Conservation (phyloP, 2,888 invertebrate genomes). For the Cosmia trapezina region DNA sequence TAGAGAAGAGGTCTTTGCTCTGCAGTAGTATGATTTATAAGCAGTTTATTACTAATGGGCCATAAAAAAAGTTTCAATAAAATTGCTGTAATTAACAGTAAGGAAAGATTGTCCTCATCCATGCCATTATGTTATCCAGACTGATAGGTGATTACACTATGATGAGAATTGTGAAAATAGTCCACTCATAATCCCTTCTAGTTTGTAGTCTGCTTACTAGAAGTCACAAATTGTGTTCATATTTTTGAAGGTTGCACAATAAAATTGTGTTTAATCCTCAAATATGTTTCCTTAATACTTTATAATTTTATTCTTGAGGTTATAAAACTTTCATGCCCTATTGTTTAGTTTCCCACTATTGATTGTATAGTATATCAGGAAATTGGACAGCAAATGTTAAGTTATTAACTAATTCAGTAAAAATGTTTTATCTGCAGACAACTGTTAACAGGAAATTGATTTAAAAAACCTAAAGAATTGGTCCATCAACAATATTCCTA, state of each 20-base stretch:
- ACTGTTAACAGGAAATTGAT: conserved; percentile 18
- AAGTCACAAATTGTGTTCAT: background rate
- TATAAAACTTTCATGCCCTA: background rate
- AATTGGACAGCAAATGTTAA: conserved; percentile 5
- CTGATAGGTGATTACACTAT: background rate
- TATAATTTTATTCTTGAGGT: background rate
- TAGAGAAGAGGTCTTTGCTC: background rate
- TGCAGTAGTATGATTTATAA: background rate
- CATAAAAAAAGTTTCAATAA: background rate
- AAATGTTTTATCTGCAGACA: conserved; percentile 1
- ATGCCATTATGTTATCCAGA: conserved; percentile 11
- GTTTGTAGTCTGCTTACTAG: background rate
- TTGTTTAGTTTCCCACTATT: background rate
- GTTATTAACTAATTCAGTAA: background rate
- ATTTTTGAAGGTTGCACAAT: background rate
- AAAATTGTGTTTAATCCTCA: background rate
- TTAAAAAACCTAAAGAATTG: conserved; percentile 9
- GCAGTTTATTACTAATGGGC: background rate
- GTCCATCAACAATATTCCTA: conserved; percentile 42
- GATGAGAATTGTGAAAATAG: background rate
- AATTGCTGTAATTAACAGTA: background rate
- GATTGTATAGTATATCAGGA: background rate
- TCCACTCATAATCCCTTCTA: too few species aligned
- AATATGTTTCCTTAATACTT: background rate
- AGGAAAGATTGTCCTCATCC: background rate